Base-by-base conservation (phyloP, 2,888 invertebrate species). In the Eretmocerus hayati region DNA sequence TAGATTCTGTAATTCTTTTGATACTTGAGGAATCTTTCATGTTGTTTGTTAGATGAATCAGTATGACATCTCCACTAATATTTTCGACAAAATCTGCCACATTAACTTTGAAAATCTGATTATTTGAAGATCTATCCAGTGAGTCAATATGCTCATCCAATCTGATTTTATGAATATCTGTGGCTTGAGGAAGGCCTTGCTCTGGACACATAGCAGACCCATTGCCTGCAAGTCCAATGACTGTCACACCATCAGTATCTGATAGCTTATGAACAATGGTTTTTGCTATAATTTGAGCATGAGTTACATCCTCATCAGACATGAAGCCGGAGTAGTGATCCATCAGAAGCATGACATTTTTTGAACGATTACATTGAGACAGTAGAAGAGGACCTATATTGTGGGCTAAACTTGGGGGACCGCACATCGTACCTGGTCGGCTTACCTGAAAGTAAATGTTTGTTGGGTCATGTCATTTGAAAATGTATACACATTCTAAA, bases 211-310 rank as follows among this genome's bases (percentile, higher is more conserved):
- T 56, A 4, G 61, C 36, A 0, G 59, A 60, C 18, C 56, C 60
- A 22, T 56, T 57, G 15, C 59, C 65, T 11, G 63, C 61, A 8
- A 71, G 58, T 5, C 68, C 67, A 20, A 71, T 51, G 2, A 67
- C 63, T n/a, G 62, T 64, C 13, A 70, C 60, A n/a, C 56, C 59
- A 54, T 71, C 71, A 3, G 58, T 60, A 30, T 70, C 68, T 1
- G 66, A 62, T 3, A 71, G 52, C 66, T 70, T 68, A 16, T 71
- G 68, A 3, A 71, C 58, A 19, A 71, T 63, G 5, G 66, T 66
- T 56, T 66, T 71, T 9, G 69, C 67, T 35, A 66, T 64, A 46
- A 66, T 64, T 51, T 69, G 71, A 32, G 65, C 67, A 13, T 68
- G 51, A 4, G 63, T 56, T 15, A 69, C 56, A 33, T 71, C 71